Evolutionary conservation across 2,113 vertebrate species (phyloP).

Genomic region (Phaetusa simplex): DNA sequence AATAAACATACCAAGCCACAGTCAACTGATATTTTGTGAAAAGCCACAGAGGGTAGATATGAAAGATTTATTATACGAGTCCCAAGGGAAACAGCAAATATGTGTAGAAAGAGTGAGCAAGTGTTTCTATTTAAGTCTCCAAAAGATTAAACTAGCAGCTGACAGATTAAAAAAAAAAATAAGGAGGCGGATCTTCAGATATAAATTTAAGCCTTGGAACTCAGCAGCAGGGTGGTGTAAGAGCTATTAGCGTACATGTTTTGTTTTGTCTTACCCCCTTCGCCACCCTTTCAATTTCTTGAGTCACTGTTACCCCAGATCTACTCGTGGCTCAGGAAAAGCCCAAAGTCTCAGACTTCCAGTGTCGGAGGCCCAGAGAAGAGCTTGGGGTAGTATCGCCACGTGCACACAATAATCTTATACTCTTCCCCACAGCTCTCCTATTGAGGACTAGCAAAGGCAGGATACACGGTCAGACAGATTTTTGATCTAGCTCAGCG

Average conservation of each 20-base stretch:
- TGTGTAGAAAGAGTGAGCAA: not conserved
- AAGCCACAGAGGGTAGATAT: not conserved
- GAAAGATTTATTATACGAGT: not conserved
- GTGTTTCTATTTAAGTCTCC: not conserved
- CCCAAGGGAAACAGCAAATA: not conserved
- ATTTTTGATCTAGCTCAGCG: not conserved
- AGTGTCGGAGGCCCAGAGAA: not conserved
- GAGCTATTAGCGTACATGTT: not conserved
- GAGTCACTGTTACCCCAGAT: not conserved
- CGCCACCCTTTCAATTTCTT: not conserved
- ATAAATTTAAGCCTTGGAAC: not conserved
- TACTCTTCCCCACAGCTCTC: not conserved
- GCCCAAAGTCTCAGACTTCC: not conserved
- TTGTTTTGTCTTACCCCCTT: not conserved
- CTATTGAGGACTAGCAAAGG: not conserved
- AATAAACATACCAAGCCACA: not conserved
- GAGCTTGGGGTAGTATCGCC: not conserved
- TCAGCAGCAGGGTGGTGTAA: not conserved
- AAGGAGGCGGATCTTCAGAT: not conserved
- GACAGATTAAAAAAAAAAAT: not conserved
- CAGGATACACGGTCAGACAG: not conserved
- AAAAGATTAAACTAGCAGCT: not conserved
- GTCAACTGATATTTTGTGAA: not conserved
- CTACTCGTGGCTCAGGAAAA: not conserved
- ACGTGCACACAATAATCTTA: accelerated